Conservation (phyloP, 2,113 vertebrate species). For the Mystacornis crossleyi region DNA sequence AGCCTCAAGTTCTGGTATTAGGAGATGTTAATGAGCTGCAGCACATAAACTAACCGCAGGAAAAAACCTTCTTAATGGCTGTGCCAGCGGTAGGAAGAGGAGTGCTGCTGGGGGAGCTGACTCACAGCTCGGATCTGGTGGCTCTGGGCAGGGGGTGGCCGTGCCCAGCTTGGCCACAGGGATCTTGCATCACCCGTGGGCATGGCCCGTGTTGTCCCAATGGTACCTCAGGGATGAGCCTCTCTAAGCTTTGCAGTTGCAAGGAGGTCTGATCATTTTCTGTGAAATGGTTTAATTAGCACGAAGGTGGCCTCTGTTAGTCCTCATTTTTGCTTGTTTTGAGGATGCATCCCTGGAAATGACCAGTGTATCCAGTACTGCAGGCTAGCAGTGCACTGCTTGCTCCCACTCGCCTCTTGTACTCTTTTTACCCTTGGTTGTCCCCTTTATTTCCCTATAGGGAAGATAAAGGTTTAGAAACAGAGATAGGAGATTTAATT, state of each 20-base stretch:
- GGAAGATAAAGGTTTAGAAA: not conserved
- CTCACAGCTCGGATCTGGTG: not conserved
- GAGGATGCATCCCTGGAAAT: not conserved
- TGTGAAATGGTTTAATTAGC: not conserved
- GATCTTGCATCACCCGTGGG: fast-evolving
- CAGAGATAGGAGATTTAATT: not conserved
- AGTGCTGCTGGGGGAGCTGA: not conserved
- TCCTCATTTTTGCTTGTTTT: not conserved
- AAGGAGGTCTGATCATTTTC: not conserved
- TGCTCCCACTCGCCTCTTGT: not conserved
- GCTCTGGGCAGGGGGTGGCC: not conserved
- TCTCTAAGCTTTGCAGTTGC: not conserved
- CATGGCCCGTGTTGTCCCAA: fast-evolving
- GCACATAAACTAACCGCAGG: slow-evolving; percentile 67
- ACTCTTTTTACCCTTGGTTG: not conserved
- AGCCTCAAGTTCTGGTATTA: slow-evolving; percentile 71
- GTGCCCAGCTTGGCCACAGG: not conserved
- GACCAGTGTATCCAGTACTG: not conserved
- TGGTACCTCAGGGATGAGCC: not conserved
- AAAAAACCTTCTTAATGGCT: slow-evolving; percentile 20
- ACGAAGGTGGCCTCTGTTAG: not conserved
- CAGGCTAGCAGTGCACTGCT: not conserved
- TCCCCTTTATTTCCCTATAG: fast-evolving
- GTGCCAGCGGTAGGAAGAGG: not conserved
- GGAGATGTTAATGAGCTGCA: slow-evolving; percentile 72